A percentile compares a stretch with the other conserved stretches of the same genome.
These are phyloP conservation scores for Syndactyla subalaris DNA, from an alignment of 2,797 vertebrate genomes.

Conservation along the genomic window DNA sequence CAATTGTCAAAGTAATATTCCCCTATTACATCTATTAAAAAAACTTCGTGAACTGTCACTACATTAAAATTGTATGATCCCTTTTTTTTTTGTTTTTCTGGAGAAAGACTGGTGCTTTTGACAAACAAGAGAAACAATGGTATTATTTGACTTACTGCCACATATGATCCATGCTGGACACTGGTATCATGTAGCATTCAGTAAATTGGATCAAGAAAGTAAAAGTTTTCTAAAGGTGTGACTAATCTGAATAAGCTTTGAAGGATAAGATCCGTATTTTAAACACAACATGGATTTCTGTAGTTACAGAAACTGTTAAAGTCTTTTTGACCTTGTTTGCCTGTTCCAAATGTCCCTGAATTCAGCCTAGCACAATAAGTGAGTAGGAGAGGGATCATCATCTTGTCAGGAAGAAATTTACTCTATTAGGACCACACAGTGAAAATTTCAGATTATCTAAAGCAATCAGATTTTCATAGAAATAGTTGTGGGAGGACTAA, in stretches of 20 bases:
- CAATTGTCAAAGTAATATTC: background rate
- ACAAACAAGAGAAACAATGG: background rate
- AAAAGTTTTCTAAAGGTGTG: background rate
- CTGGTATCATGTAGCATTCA: background rate
- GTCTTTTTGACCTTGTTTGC: background rate
- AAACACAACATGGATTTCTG: background rate
- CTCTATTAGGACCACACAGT: constrained; percentile 11
- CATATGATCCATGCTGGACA: background rate
- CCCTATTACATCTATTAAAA: background rate
- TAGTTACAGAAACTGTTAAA: background rate
- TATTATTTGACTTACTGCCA: background rate
- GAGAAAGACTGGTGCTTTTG: background rate
- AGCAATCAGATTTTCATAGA: background rate
- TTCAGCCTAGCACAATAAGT: background rate
- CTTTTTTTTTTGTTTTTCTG: background rate
- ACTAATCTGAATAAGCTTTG: background rate
- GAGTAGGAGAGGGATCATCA: background rate
- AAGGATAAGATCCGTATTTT: background rate
- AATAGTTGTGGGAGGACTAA: background rate
- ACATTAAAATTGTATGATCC: background rate
- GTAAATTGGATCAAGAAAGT: background rate
- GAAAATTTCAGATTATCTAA: constrained; percentile 8
- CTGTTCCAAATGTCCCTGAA: background rate
- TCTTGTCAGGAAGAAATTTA: constrained; percentile 19
- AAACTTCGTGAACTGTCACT: background rate